Conservation (phyloP, 2,113 vertebrate species). For the Lophochroa leadbeateri region DNA sequence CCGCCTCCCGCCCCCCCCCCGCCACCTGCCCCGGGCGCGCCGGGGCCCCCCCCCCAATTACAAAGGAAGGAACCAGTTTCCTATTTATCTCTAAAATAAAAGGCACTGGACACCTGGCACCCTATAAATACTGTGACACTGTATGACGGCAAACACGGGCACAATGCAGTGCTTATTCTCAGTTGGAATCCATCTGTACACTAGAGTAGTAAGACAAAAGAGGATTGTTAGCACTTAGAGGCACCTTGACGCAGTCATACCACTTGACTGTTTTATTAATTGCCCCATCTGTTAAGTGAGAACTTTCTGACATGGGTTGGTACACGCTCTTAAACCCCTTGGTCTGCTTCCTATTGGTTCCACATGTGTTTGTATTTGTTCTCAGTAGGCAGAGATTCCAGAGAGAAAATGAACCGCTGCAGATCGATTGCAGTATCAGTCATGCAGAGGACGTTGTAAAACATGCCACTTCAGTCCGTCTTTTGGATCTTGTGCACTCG, state of each 20-base stretch:
- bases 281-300: constrained; percentile 81
- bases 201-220: constrained; percentile 78
- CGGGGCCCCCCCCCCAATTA: too few relatives aligned
- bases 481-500: too few relatives aligned
- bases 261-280: constrained; percentile 80
- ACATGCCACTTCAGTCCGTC: constrained; percentile 64
- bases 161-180: constrained; percentile 75
- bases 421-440: constrained; percentile 82
- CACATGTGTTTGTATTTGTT: constrained; percentile 86
- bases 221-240: constrained; percentile 79
- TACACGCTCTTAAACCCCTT: constrained; percentile 74
- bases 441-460: constrained; percentile 78
- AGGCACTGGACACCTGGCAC: too few relatives aligned
- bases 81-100: too few relatives aligned
- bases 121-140: constrained; percentile 64
- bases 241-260: constrained; percentile 76
- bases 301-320: constrained; percentile 78
- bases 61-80: too few relatives aligned
- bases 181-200: constrained; percentile 72
- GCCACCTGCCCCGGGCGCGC: too few relatives aligned
- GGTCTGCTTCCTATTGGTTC: constrained; percentile 85
- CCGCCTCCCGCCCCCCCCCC: too few relatives aligned
- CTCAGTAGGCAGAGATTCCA: constrained; percentile 83
- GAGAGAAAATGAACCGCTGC: constrained; percentile 81
- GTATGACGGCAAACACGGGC: constrained; percentile 26